These are phyloP conservation scores for Andricus grossulariae DNA, from an alignment of 1,140 invertebrate genomes.

Conservation along the genomic window DNA sequence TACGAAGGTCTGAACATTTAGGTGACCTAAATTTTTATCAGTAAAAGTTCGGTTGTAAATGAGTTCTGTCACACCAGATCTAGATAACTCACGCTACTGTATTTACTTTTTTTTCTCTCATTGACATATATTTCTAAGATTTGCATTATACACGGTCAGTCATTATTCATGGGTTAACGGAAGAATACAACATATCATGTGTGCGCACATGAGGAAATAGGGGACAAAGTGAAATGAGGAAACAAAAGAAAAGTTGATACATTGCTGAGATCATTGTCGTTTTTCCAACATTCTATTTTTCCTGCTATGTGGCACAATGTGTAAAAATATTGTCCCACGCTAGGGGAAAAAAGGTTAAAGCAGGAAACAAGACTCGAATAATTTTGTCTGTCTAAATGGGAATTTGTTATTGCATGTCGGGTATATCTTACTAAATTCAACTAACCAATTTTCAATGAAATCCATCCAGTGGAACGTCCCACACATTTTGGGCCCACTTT, in stretches of 20 bases:
- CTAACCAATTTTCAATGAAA: no score
- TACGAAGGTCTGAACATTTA: neutral
- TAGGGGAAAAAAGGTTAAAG: no score
- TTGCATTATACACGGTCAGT: neutral
- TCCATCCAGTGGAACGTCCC: no score
- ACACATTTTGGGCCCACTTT: no score
- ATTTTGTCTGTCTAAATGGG: neutral
- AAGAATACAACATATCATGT: neutral
- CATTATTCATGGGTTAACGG: constrained; percentile 7
- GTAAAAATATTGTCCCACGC: no score
- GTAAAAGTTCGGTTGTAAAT: neutral
- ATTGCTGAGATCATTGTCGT: constrained; percentile 19
- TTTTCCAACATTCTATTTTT: no score
- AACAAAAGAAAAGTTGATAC: constrained; percentile 26
- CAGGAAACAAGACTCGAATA: no score
- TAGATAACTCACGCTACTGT: neutral
- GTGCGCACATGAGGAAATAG: neutral
- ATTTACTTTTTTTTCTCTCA: neutral
- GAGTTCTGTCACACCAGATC: neutral
- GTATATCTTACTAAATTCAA: no score
- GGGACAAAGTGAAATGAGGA: constrained; percentile 8
- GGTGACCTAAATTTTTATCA: neutral
- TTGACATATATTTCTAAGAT: neutral
- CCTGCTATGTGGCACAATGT: no score
- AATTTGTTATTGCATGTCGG: no score